These are phyloP conservation scores for Cynopterus brachyotis DNA, from an alignment of 2,113 vertebrate species.

Conservation along the genomic window DNA sequence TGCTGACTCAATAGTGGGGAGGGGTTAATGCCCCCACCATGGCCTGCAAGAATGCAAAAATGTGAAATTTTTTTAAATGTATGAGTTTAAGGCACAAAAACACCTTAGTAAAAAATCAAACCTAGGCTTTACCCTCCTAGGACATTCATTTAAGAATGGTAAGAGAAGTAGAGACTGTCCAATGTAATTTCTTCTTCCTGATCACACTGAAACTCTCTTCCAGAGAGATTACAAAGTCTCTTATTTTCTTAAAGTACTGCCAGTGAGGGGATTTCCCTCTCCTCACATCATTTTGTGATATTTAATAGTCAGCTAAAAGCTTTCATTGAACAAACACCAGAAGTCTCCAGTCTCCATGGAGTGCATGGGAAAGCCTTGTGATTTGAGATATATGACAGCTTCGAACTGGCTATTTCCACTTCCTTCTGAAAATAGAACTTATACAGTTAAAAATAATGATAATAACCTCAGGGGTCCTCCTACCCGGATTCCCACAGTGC, in stretches of 20 bases:
- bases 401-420: neutral
- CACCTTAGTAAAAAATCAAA: neutral
- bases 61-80: neutral
- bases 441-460: neutral
- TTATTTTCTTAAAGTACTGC: neutral
- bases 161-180: neutral
- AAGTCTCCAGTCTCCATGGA: neutral
- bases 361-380: neutral
- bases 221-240: neutral
- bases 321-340: neutral
- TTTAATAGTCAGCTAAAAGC: neutral
- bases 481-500: neutral
- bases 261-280: neutral
- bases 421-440: neutral
- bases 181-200: neutral
- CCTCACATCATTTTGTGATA: neutral
- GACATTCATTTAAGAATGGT: neutral
- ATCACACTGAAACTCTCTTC: neutral
- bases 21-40: neutral
- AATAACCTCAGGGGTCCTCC: neutral
- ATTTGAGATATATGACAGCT: neutral
- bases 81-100: neutral
- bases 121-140: neutral
- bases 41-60: neutral
- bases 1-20: neutral